A percentile compares a stretch with the other conserved stretches of the same genome.
These are phyloP conservation scores for Octonoba sinensis DNA, from an alignment of 2,888 invertebrate genomes.

Conservation along the genomic window DNA sequence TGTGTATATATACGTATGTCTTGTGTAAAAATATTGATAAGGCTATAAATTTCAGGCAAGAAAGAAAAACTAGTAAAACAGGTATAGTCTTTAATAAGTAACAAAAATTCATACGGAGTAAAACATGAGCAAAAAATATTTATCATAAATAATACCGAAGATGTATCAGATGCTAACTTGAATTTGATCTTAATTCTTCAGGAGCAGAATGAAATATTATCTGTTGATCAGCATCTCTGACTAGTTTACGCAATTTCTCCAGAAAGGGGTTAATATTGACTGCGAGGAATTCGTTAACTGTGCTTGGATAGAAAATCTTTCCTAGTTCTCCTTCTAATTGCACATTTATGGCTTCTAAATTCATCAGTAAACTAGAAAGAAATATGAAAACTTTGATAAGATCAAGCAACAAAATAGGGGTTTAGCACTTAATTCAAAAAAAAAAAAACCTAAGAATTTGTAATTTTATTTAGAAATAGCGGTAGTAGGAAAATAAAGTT, in stretches of 20 bases:
- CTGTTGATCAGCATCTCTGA: slow-evolving; percentile 59
- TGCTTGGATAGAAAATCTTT: slow-evolving; percentile 55
- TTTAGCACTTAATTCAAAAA: too few species aligned
- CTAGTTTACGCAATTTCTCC: slow-evolving; percentile 58
- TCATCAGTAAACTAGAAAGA: slow-evolving; percentile 49
- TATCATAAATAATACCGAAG: too few species aligned
- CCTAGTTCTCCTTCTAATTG: slow-evolving; percentile 38
- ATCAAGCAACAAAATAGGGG: background rate
- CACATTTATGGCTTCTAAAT: slow-evolving; percentile 59
- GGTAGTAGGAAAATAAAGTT: too few species aligned
- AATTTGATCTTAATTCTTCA: slow-evolving; percentile 50
- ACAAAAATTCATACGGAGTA: too few species aligned
- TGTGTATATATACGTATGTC: too few species aligned
- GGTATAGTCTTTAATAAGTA: too few species aligned
- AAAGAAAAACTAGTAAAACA: too few species aligned
- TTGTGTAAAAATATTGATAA: too few species aligned
- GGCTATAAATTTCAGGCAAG: too few species aligned
- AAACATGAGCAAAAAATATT: too few species aligned
- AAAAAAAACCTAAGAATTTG: too few species aligned
- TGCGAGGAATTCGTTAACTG: slow-evolving; percentile 55
- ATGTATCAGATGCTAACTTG: slow-evolving; percentile 15
- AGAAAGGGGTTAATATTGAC: slow-evolving; percentile 55
- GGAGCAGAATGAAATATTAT: slow-evolving; percentile 55
- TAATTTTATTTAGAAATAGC: too few species aligned
- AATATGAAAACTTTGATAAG: background rate